Percentiles rank a stretch among this genome's conserved stretches.
Evolutionary conservation across 2,888 invertebrate genomes (phyloP).

Genomic region (Eupithecia pulchellata): DNA sequence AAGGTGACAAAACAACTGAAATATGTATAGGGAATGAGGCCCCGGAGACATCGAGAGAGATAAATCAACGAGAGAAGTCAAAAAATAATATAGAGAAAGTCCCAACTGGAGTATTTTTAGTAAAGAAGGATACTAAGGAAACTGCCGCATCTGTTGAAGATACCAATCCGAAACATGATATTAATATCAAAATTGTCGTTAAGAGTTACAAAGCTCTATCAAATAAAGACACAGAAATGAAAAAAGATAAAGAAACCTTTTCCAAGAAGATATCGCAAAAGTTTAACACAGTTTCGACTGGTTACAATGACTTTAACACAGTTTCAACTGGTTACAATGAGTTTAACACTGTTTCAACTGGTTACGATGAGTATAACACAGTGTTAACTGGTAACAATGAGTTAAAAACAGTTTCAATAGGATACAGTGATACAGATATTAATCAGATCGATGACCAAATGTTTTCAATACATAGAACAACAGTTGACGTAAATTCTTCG

Average conservation of each 20-base stretch:
- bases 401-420: neutral
- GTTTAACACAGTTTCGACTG: conserved; percentile 69
- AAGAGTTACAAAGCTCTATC: conserved; percentile 61
- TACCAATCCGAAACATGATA: conserved; percentile 60
- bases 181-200: conserved; percentile 69
- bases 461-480: conserved; percentile 61
- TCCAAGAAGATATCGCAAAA: conserved; percentile 64
- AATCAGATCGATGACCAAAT: conserved; percentile 50
- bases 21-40: conserved; percentile 56
- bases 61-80: neutral
- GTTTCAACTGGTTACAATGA: conserved; percentile 59
- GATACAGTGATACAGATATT: conserved; percentile 49
- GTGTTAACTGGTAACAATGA: neutral
- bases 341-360: neutral
- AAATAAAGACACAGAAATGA: conserved; percentile 37
- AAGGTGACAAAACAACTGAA: conserved; percentile 63
- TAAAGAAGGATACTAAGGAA: conserved; percentile 51
- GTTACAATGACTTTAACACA: conserved; percentile 64
- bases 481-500: conserved; percentile 58
- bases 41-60: conserved; percentile 18
- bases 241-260: conserved; percentile 52
- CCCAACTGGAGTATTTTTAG: conserved; percentile 56
- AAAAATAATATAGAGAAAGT: conserved; percentile 34
- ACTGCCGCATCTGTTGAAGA: conserved; percentile 44
- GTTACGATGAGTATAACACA: too few relatives aligned